Evolutionary conservation across 2,113 vertebrate genomes (phyloP).

Genomic region (Okapia johnstoni): DNA sequence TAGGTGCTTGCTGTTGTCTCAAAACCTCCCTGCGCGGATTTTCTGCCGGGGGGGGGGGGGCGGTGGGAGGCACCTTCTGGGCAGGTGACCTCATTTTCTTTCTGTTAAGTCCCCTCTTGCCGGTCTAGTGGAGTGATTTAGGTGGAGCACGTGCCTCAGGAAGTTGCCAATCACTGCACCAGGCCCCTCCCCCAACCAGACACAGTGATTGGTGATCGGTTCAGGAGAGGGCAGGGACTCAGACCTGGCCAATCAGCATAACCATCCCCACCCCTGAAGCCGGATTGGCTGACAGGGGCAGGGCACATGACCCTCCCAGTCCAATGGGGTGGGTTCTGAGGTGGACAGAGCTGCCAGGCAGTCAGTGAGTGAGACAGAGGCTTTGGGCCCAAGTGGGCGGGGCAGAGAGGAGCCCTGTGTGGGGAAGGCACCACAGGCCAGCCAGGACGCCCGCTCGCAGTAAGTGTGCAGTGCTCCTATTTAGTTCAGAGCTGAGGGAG

Average conservation of each 20-base stretch:
- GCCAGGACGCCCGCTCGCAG: not conserved
- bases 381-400: not conserved
- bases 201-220: not conserved
- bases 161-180: too few relatives aligned
- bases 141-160: rapidly evolving
- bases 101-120: not conserved
- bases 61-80: too few relatives aligned
- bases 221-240: not conserved
- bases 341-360: not conserved
- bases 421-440: not conserved
- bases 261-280: not conserved
- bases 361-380: too few relatives aligned
- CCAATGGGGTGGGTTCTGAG: not conserved
- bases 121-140: rapidly evolving
- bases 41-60: not conserved
- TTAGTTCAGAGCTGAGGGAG: not conserved
- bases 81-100: not conserved
- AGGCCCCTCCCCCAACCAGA: not conserved
- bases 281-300: not conserved
- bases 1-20: rapidly evolving
- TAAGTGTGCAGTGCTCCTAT: not conserved
- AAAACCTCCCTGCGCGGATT: rapidly evolving
- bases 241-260: not conserved
- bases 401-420: not conserved
- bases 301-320: not conserved